Evolutionary conservation across 1,140 invertebrate genomes (phyloP).

Genomic region (Pseudomyrmex gracilis): DNA sequence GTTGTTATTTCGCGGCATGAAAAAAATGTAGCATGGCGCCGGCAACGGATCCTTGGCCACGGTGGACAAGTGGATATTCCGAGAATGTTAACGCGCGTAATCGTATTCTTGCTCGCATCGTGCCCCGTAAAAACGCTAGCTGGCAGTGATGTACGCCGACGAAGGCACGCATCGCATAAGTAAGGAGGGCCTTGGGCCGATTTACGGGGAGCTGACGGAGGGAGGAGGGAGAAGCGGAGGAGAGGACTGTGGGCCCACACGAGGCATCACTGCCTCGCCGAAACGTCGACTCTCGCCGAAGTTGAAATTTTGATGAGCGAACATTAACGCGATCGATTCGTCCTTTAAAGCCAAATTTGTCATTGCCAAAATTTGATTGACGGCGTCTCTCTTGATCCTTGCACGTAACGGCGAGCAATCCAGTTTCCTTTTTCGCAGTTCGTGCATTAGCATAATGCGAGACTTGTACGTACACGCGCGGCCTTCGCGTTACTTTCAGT

Average conservation of each 20-base stretch:
- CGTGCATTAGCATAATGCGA: conserved; percentile 18
- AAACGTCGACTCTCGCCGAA: not conserved
- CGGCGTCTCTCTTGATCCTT: not conserved
- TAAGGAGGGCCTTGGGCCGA: conserved; percentile 79
- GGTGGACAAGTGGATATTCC: conserved; percentile 75
- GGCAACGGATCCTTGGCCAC: conserved; percentile 65
- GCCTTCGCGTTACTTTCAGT: conserved; percentile 3
- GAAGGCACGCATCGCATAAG: conserved; percentile 79
- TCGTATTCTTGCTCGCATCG: conserved; percentile 79
- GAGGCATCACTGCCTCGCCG: not conserved
- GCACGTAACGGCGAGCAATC: not conserved
- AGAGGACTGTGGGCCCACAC: conserved; percentile 43
- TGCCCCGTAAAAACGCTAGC: conserved; percentile 78
- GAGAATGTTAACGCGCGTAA: conserved; percentile 80
- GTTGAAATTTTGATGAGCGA: conserved; percentile 20
- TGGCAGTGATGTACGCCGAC: conserved; percentile 81
- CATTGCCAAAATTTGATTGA: not conserved
- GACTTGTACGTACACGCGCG: not conserved
- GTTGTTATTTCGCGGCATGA: conserved; percentile 46
- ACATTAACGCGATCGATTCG: not conserved
- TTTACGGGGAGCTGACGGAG: conserved; percentile 71
- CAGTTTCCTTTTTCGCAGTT: not conserved
- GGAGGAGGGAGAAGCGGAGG: conserved; percentile 12
- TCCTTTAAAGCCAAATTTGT: conserved; percentile 8
- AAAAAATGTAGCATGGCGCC: conserved; percentile 51